Base-by-base conservation (phyloP, 1,140 invertebrate genomes). In the Zaprionus nigranus region DNA sequence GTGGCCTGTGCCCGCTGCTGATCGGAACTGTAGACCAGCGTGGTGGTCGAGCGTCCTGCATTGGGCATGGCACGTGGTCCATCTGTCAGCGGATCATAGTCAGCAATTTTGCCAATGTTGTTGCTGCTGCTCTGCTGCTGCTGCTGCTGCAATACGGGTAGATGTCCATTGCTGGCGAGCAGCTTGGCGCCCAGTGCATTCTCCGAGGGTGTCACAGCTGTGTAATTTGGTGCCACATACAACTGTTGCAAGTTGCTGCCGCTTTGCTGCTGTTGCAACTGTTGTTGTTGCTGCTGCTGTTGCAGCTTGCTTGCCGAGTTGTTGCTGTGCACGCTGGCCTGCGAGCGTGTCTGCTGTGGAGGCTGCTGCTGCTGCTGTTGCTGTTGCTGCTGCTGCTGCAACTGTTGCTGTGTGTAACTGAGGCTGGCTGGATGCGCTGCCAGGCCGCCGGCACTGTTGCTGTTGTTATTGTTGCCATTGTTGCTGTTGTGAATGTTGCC, bases 1-100 rank as follows among this genome's bases (percentile, higher is more conserved):
- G 54, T 93, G 94, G 94, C 91, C 94, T 22, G 93, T 57, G 95
- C 95, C 78, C 94, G 94, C 86, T 78, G 79, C 86, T 78, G 79
- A 64, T 96, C 95, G 53, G 96, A 97, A 72, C 96, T 97, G 93
- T 98, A 98, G 85, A 98, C 97, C 73, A 98, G 94, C 43, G 97
- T 98, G 26, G 95, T 95, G 34, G 94, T 95, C 84, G 96, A 95
- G 82, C 96, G 94, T 70, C 96, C 95, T 2, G 96, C 96, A 91
- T 97, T 96, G 1, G 96, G 96, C 57, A 95, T 94, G 58, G 94
- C 94, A 68, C 96, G 94, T n/a, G 95, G 95, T 40, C 94, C 95
- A 81, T 96, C 95, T 78, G 94, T 95, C 68, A 96, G 85, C 7
- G 96, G 96, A 93, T 97, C 96, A 86, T 97, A 97, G 92, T 97